Base-by-base conservation (phyloP, 2,797 vertebrate species). In the Alectoris magna region DNA sequence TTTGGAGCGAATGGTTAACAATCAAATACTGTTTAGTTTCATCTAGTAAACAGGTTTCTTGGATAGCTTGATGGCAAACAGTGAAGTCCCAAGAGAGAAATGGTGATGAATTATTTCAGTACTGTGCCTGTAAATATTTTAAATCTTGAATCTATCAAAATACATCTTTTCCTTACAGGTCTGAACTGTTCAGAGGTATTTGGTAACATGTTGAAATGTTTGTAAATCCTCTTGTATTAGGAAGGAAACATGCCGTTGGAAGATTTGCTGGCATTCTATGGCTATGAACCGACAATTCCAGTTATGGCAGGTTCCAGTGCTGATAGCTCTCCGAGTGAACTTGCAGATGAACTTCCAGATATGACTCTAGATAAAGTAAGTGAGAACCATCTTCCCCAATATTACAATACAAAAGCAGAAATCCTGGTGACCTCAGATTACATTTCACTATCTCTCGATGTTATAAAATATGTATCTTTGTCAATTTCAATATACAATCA, bases 311-410 rank as follows among this genome's bases (percentile, higher is more conserved):
- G 98, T 77, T 99, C 99, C 87, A 99, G 98, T 97, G 98, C 98
- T 13, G 98, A 99, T 96, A 99, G 99, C 95, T 99, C 99, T 44
- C 99, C 99, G 72, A 99, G 98, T 94, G 99, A 99, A 96, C 98
- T 99, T 82, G 98, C 98, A 8, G 99, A 99, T 97, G 99, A 99
- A 74, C 97, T 99, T 63, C 99, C 99, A 69, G 99, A 99, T 95
- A 99, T 99, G 99, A 99, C 99, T 92, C 96, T 99, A 90, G 99
- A 99, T 97, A 99, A 99, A 98, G 99, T 99, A 97, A 98, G 96
- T 97, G 10, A 44, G 16, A 86, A 70, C n/a, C 0, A 1, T 63
- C 72, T 59, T 75, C 21, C 9, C 10, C 22, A 44, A 2, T 63
- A 16, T 38, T 27, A 6, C 4, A 34, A 4, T 91, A 82, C 70